Base-by-base conservation (phyloP, 23 tunicate genomes). In the Ciona savignyi region DNA sequence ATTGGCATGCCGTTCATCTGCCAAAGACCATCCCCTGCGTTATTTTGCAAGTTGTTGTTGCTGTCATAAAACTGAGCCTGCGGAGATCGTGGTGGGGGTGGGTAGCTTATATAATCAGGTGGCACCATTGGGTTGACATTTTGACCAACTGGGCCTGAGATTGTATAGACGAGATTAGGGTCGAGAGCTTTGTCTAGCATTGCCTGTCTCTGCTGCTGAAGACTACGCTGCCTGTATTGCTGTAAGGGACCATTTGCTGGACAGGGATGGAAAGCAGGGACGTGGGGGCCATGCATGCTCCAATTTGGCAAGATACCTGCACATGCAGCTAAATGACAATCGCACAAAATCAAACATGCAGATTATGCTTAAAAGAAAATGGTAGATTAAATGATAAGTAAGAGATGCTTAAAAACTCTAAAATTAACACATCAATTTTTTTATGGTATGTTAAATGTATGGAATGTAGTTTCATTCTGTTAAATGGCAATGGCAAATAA, bases 181-280 rank as follows among this genome's bases (percentile, higher is more conserved):
- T 19, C 34, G 25, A 24, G 69, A 30, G 72, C 61, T 27, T 83
- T 83, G 35, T 83, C 81, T 33, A 29, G 69, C 42, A 68, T 73
- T 19, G 66, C 73, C 3, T 62, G 20, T 4, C 30, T 63, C 62
- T 84, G 89, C 73, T 84, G 89, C 66, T 66, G 30, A 33, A 84
- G 65, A 68, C 30, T 77, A 0, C 89, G 77, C 67, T 84, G 89
- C 29, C 89, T 70, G 56, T 84, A 84, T 42, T 84, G 89, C 82
- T 84, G 89, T 68, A 84, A 32, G 11, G 89, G 89, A 71, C 89
- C 82, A 23, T 71, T 68, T 2, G 86, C 65, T 28, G 62, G 24
- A 62, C 49, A 70, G 11, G 70, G 77, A 70, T 80, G 70, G 63
- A 29, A 80, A 34, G 73, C 84, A 20, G 27, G 35, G 11, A 77